Evolutionary conservation across 2,888 invertebrate genomes (phyloP), one percentile per base, ranked within the genome.

Genomic region (Phortica magna): DNA sequence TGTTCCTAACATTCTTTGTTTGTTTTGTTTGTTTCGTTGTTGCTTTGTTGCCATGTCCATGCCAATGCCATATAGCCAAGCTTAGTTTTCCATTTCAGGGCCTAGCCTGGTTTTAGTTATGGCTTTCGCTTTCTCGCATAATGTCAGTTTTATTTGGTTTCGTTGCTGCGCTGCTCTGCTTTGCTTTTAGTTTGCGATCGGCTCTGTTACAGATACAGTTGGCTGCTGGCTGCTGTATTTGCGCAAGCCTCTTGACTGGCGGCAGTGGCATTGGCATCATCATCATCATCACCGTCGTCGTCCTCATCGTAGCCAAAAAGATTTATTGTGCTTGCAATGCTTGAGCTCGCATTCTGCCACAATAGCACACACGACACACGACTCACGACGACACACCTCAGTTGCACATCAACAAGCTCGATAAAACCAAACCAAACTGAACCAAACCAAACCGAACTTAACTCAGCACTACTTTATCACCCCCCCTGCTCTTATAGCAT

Each of bases 101-200:
- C 77, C 81, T 83, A 83, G 85, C 87, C 83, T 83, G 85, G 85
- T 83, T 85, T 88, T 85, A 85, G 88, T 88, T 88, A 85, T 87
- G 85, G 87, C 85, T 85, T 85, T 88, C 85, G 88, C 85, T 85
- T 85, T 85, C 39, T 85, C 88, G 85, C 88, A 86, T 88, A 86
- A 86, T 86, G 88, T 86, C 85, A 87, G 87, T 88, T 86, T 87
- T 86, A 86, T 86, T 86, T 88, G 87, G 88, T 88, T 85, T 85
- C 80, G 76, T 79, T 70, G 73, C 19, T 61, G 19, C 6, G n/a
- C 19, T 61, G 19, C 22, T 61, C 19, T 61, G 61, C 22, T 61
- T 61, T 61, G 19, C n/a, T n/a, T n/a, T n/a, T n/a, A n/a, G 61
- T 22, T 61, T 61, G 22, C 17, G 19, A 17, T 59, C 19, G 43